Conservation (phyloP, 2,797 vertebrate genomes). For the Onychomys arenicola region DNA sequence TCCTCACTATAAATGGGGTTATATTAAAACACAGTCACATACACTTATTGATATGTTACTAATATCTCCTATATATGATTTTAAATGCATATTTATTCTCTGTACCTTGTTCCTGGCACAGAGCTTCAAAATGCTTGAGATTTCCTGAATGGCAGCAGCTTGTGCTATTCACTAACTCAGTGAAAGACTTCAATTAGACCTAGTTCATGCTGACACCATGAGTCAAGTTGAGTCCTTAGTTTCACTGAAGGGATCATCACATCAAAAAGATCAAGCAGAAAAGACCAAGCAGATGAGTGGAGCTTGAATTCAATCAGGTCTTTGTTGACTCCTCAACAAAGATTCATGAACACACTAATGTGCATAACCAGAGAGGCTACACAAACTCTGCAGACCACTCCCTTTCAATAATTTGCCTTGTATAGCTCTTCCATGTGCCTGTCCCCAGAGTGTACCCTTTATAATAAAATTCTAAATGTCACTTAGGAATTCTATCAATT, state of each 20-base stretch:
- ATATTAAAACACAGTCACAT: background rate
- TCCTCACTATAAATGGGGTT: background rate
- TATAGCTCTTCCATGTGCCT: background rate
- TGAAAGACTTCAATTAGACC: background rate
- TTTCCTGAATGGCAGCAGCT: background rate
- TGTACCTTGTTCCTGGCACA: background rate
- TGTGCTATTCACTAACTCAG: background rate
- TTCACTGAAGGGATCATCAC: background rate
- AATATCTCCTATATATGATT: background rate
- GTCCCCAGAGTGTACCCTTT: background rate
- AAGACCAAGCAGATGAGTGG: background rate
- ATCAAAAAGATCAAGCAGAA: background rate
- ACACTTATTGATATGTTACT: background rate
- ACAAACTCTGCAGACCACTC: background rate
- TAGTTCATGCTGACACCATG: background rate
- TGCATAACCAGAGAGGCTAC: background rate
- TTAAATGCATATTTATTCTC: conserved; percentile 10
- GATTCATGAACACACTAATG: background rate
- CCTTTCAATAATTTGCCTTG: background rate
- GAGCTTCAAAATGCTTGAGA: background rate
- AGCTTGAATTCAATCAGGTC: background rate
- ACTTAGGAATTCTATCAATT: background rate
- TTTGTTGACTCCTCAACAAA: background rate
- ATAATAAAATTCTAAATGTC: background rate
- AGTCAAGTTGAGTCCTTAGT: background rate